A percentile compares a stretch with the other conserved stretches of the same genome.
Conservation (phyloP, 2,888 invertebrate species). For the Caenorhabditis sp. region DNA sequence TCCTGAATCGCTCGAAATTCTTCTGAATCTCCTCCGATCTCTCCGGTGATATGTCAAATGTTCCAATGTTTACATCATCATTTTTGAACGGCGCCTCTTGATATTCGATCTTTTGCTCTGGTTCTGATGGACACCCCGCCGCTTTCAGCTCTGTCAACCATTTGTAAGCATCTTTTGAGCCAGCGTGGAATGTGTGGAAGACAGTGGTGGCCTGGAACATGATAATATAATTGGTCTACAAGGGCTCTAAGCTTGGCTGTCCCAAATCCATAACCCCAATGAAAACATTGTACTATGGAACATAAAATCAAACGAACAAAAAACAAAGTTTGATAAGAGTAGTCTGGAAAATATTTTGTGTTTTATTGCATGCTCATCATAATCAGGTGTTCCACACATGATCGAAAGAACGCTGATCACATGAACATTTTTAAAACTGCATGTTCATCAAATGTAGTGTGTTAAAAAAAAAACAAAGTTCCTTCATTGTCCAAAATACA, state of each 20-base stretch:
- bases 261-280: too few species aligned
- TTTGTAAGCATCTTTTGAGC: slow-evolving; percentile 64
- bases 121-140: slow-evolving; percentile 50
- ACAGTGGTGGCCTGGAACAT: slow-evolving; percentile 63
- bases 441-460: too few species aligned
- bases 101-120: slow-evolving; percentile 6
- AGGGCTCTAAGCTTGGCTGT: background rate
- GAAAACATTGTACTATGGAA: too few species aligned
- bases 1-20: slow-evolving; percentile 61
- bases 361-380: too few species aligned
- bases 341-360: too few species aligned
- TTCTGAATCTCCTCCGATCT: slow-evolving; percentile 53
- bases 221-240: background rate
- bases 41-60: slow-evolving; percentile 55
- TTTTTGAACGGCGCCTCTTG: slow-evolving; percentile 49
- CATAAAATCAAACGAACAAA: too few species aligned
- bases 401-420: too few species aligned
- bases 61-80: slow-evolving; percentile 67
- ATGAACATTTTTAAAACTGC: too few species aligned
- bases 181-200: slow-evolving; percentile 69
- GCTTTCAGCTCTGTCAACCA: slow-evolving; percentile 59
- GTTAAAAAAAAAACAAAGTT: too few species aligned
- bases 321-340: background rate
- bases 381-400: too few species aligned
- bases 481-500: too few species aligned